Conservation (phyloP, 2,797 vertebrate species). For the Brotula barbata region DNA sequence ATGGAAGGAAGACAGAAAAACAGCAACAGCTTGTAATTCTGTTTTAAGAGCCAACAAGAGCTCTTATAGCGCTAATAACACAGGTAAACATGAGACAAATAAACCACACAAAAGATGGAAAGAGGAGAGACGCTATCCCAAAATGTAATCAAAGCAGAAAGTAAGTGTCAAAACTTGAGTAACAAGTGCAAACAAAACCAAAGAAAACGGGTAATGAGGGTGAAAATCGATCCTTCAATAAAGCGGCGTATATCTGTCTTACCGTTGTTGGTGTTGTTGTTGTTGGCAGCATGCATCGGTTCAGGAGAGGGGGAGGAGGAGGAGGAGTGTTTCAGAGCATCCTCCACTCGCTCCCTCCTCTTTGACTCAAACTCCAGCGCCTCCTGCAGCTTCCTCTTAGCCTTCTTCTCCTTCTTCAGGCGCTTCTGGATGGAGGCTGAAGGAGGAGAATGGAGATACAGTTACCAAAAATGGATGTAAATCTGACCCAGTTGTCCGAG, state of each 20-base stretch:
- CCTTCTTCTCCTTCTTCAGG: conserved; percentile 96
- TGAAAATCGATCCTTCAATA: too few relatives aligned
- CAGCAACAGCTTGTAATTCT: conserved; percentile 9
- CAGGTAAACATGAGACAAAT: too few relatives aligned
- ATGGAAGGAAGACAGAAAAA: conserved; percentile 21
- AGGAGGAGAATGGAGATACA: not conserved
- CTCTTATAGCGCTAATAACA: too few relatives aligned
- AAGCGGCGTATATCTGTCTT: not conserved
- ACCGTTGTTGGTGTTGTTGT: conserved; percentile 57
- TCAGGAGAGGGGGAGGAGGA: conserved; percentile 75
- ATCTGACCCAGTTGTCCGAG: too few relatives aligned
- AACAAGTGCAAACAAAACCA: too few relatives aligned
- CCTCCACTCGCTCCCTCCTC: conserved; percentile 89
- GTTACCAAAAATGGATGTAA: too few relatives aligned
- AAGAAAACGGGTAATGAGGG: too few relatives aligned
- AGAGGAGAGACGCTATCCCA: too few relatives aligned
- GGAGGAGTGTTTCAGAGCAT: conserved; percentile 87
- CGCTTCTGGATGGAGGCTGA: conserved; percentile 93
- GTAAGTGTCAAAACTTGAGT: too few relatives aligned
- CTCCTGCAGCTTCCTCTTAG: conserved; percentile 96
- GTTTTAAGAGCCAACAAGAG: too few relatives aligned
- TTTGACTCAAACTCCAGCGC: conserved; percentile 95
- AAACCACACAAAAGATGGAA: too few relatives aligned
- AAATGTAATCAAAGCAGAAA: too few relatives aligned
- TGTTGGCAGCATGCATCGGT: conserved; percentile 62